A percentile compares a stretch with the other conserved stretches of the same genome.
These are phyloP conservation scores for Cephus nigrinus DNA, from an alignment of 2,888 invertebrate species.

Conservation along the genomic window DNA sequence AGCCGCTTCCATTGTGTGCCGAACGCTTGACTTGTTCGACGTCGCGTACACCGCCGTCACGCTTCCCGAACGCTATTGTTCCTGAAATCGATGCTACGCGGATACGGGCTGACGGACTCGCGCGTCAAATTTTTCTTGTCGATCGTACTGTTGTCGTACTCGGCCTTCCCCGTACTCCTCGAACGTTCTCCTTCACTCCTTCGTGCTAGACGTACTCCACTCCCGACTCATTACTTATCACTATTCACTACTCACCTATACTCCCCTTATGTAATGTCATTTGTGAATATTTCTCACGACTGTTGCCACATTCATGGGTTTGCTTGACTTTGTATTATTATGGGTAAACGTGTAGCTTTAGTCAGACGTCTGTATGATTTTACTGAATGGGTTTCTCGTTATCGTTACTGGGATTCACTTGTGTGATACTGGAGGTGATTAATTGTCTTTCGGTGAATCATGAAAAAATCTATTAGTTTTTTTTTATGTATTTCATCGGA, in stretches of 20 bases:
- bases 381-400: neutral
- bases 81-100: conserved; percentile 59
- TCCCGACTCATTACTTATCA: neutral
- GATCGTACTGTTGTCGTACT: neutral
- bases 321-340: neutral
- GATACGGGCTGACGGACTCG: conserved; percentile 9
- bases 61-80: conserved; percentile 42
- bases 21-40: conserved; percentile 63
- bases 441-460: neutral
- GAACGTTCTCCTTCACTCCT: no score
- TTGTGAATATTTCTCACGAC: neutral
- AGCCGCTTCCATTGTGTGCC: conserved; percentile 61
- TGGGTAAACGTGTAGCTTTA: neutral
- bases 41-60: conserved; percentile 27
- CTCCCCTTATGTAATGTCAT: neutral
- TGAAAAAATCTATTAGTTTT: neutral
- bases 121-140: neutral
- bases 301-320: neutral
- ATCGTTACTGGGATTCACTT: neutral
- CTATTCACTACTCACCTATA: neutral
- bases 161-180: neutral
- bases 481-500: neutral
- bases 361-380: neutral
- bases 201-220: neutral
- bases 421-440: neutral